phyloP scores from a whole-genome alignment of 2,888 invertebrate genomes.

The Tridacna crocea region DNA sequence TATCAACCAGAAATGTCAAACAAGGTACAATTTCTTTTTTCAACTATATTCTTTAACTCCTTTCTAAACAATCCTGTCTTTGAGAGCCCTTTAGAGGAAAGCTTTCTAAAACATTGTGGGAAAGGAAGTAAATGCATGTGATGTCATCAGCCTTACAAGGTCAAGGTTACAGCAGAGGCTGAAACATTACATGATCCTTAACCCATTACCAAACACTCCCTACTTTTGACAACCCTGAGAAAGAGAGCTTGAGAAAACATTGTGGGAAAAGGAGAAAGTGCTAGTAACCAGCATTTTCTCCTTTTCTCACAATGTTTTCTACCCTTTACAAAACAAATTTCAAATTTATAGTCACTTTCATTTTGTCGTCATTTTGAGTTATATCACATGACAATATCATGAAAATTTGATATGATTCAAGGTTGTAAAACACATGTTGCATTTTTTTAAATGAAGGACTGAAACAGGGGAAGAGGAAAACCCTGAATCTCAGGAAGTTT shows the following conservation, averaged over 20 bases:
- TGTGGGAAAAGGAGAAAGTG: background rate
- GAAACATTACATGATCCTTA: too few relatives aligned
- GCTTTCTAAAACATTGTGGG: background rate
- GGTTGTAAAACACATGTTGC: too few relatives aligned
- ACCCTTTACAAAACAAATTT: too few relatives aligned
- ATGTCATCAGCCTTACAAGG: background rate
- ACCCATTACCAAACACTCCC: too few relatives aligned
- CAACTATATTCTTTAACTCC: background rate
- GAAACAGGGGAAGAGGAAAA: slow-evolving; percentile 71
- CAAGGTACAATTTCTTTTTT: slow-evolving; percentile 64
- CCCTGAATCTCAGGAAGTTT: slow-evolving; percentile 80
- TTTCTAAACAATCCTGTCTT: background rate
- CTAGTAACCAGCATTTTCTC: background rate
- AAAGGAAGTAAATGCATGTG: background rate
- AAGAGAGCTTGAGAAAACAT: background rate
- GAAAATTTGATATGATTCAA: too few relatives aligned
- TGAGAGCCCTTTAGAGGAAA: background rate
- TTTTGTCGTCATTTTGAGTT: too few relatives aligned
- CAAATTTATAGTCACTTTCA: too few relatives aligned
- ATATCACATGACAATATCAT: too few relatives aligned
- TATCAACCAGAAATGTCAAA: slow-evolving; percentile 74
- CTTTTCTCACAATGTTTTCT: background rate
- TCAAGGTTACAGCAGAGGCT: background rate
- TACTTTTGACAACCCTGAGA: too few relatives aligned
- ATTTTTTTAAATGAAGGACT: background rate